A percentile compares a stretch with the other conserved stretches of the same genome.
Conservation (phyloP, 2,888 invertebrate genomes). For the Heterodera filipjevi region DNA sequence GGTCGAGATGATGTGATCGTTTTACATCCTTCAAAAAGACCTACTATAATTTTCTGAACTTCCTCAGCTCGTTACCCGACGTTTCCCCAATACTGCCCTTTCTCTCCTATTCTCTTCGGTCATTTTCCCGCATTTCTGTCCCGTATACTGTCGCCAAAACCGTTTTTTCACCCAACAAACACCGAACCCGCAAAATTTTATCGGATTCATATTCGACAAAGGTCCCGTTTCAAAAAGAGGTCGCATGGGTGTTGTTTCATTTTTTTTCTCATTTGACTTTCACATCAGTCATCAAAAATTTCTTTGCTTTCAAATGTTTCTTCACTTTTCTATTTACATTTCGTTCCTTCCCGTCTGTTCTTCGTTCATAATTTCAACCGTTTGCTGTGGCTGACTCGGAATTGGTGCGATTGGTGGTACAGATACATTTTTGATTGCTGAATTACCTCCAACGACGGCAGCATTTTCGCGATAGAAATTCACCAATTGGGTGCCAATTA, state of each 20-base stretch:
- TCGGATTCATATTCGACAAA: slow-evolving; percentile 11
- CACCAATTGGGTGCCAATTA: slow-evolving; percentile 88
- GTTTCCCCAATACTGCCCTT: slow-evolving; percentile 8
- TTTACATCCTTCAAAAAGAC: too few species aligned
- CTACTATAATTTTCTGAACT: too few species aligned
- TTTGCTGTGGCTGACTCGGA: background rate
- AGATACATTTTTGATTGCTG: background rate
- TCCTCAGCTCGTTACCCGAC: slow-evolving; percentile 19
- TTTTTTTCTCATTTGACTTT: background rate
- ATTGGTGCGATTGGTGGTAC: background rate
- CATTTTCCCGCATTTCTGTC: slow-evolving; percentile 10
- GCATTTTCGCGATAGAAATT: slow-evolving; percentile 72
- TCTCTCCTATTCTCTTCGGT: slow-evolving; percentile 23
- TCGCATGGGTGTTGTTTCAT: slow-evolving; percentile 2
- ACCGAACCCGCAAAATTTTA: background rate
- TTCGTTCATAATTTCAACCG: background rate
- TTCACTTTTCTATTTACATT: background rate
- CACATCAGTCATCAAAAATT: background rate
- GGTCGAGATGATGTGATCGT: too few species aligned
- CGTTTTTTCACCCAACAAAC: background rate
- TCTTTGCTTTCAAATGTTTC: background rate
- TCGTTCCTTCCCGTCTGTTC: background rate
- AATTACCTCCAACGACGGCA: background rate
- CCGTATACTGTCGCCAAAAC: slow-evolving; percentile 18
- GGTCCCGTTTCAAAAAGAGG: slow-evolving; percentile 9